Base-by-base conservation (phyloP, 2,113 vertebrate species). In the Catharus minimus region DNA sequence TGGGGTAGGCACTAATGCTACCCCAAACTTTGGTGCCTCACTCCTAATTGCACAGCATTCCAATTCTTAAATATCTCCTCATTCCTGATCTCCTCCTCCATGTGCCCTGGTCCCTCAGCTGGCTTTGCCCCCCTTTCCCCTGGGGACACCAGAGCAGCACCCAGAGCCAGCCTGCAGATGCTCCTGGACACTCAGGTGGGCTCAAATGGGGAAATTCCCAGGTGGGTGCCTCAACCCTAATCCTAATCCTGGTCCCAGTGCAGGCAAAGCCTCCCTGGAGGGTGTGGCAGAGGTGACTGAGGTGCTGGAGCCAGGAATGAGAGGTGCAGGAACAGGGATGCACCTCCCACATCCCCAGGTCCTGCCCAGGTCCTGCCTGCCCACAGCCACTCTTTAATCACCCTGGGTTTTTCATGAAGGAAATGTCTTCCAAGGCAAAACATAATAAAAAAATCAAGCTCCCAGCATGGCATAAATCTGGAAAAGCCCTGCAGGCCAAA, bases 281-380 rank as follows among this genome's bases (percentile, higher is more conserved):
- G 20, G 17, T 18, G 6, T 4, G 46, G n/a, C 2, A 1, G 49
- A n/a, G 64, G 41, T 13, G 49, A 2, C 36, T 2, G 2, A 2
- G 0, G 2, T 2, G 17, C 16, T 9, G 60, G 39, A 86, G 66
- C 66, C 53, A 1, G 0, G 0, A 39, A 26, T 0, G 3, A 16
- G 2, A 4, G 36, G 18, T 2, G 3, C 41, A 65, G 55, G n/a
- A 73, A 5, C 33, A 76, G 22, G 26, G 62, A 10, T 19, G 5
- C 11, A 72, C 15, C 20, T 72, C 33, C 50, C 1, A 0, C 44
- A 52, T 27, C 3, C 1, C 23, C 13, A 22, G 4, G 13, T 2
- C 67, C 36, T 55, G 43, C 52, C 33, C n/a, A 5, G 58, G 44
- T 15, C 58, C 39, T n/a, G 27, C 44, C 30, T 1, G 3, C 19